These are phyloP conservation scores for Sarcophaga peregrina DNA, from an alignment of 1,140 invertebrate genomes.

Conservation along the genomic window DNA sequence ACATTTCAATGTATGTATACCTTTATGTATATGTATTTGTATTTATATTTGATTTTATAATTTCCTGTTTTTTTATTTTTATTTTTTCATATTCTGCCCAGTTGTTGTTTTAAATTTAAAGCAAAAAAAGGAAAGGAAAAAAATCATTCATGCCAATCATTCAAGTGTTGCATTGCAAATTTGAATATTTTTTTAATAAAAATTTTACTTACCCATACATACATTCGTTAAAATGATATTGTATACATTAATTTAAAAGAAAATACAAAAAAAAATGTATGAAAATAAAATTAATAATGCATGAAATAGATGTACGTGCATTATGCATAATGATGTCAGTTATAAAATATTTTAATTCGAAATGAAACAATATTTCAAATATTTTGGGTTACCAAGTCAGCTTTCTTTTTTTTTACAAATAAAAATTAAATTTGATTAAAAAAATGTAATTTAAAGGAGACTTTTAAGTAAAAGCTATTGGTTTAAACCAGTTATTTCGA, in stretches of 20 bases:
- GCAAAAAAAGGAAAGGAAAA: neutral
- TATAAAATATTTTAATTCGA: neutral
- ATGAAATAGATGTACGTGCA: constrained; percentile 4
- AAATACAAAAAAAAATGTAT: no score
- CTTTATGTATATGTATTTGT: neutral
- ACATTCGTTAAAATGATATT: neutral
- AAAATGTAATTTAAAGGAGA: no score
- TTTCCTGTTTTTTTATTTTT: neutral
- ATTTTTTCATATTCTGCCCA: neutral
- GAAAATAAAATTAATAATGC: neutral
- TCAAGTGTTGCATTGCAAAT: constrained; percentile 18
- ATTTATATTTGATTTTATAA: constrained; percentile 20
- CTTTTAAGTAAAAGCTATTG: no score
- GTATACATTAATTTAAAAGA: neutral
- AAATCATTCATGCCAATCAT: constrained; percentile 17
- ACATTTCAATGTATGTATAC: neutral
- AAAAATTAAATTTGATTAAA: no score
- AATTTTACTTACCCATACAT: neutral
- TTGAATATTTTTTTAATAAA: neutral
- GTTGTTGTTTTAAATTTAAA: constrained; percentile 11
- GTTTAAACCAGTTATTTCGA: no score
- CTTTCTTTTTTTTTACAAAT: no score
- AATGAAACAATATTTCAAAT: no score
- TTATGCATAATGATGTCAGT: constrained; percentile 13
- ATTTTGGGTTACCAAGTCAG: no score